Base-by-base conservation (phyloP, 2,797 vertebrate genomes). In the Fringilla coelebs region DNA sequence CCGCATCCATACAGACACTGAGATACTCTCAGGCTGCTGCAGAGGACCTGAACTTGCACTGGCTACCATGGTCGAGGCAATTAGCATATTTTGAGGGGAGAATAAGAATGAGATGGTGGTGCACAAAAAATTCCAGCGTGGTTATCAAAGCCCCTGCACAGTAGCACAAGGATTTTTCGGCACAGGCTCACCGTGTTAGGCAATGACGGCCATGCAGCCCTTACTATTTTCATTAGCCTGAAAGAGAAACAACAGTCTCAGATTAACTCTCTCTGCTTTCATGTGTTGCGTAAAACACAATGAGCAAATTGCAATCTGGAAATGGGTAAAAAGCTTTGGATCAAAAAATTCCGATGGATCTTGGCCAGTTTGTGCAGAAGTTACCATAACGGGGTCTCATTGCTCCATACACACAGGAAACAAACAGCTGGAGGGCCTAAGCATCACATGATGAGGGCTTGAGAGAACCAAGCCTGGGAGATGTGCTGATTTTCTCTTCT, bases 401-500 rank as follows among this genome's bases (percentile, higher is more conserved):
- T 95, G 73, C 89, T 95, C 79, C 88, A 79, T 45, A 63, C 46
- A 63, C 46, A 34, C 57, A 82, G 71, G 82, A 77, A 95, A 90
- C 91, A 93, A 95, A 94, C 88, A 96, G 94, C 95, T 95, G 93
- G 88, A 94, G 88, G 74, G 91, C 66, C 90, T 78, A 84, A 91
- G 48, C 3, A 3, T 71, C 83, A 66, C 7, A 26, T 90, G 83
- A 88, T 38, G 63, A 58, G 71, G 34, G 13, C 66, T 89, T 85
- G 85, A 92, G 72, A 83, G 66, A 94, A 92, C 83, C 79, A 88
- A 94, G 91, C 36, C 83, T 94, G 88, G 83, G 55, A 94, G 88
- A 88, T 94, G 88, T 93, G 85, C 26, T 94, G 83, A 91, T 96
- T 95, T 96, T 94, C 63, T 75, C 62, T 96, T 94, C 88, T 96